Evolutionary conservation across 1,140 invertebrate species (phyloP).

Genomic region (Varroa destructor): DNA sequence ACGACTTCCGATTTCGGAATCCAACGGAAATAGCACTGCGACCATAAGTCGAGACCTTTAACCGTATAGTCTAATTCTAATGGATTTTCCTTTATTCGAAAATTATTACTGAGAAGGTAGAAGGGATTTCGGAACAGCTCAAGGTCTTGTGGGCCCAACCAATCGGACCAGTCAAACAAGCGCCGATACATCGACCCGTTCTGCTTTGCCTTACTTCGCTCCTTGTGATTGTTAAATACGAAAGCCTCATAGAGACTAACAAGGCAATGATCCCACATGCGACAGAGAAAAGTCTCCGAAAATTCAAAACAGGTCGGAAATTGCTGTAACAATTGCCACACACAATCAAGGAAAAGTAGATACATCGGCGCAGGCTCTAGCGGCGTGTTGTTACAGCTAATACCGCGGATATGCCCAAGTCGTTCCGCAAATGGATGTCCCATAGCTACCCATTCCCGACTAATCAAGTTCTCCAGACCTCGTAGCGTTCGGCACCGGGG

Average conservation of each 20-base stretch:
- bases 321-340: constrained; percentile 77
- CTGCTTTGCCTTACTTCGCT: constrained; percentile 35
- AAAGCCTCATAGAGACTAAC: constrained; percentile 81
- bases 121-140: constrained; percentile 63
- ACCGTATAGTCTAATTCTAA: constrained; percentile 35
- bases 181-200: constrained; percentile 33
- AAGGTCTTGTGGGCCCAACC: constrained; percentile 59
- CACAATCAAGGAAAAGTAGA: constrained; percentile 77
- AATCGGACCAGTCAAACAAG: constrained; percentile 68
- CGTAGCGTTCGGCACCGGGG: constrained; percentile 61
- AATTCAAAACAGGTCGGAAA: constrained; percentile 77
- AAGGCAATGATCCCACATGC: constrained; percentile 72
- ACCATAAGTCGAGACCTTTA: constrained; percentile 59
- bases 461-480: constrained; percentile 80
- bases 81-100: constrained; percentile 33
- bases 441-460: constrained; percentile 84
- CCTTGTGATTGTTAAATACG: constrained; percentile 58
- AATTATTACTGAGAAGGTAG: constrained; percentile 43
- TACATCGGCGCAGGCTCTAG: constrained; percentile 55
- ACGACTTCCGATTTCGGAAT: constrained; percentile 63
- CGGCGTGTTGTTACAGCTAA: constrained; percentile 39
- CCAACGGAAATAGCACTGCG: constrained; percentile 76
- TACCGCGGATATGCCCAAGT: constrained; percentile 48
- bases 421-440: constrained; percentile 72
- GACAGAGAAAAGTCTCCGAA: constrained; percentile 77